Evolutionary conservation across 2,797 vertebrate species (phyloP).

Genomic region (Clarias fuscus): DNA sequence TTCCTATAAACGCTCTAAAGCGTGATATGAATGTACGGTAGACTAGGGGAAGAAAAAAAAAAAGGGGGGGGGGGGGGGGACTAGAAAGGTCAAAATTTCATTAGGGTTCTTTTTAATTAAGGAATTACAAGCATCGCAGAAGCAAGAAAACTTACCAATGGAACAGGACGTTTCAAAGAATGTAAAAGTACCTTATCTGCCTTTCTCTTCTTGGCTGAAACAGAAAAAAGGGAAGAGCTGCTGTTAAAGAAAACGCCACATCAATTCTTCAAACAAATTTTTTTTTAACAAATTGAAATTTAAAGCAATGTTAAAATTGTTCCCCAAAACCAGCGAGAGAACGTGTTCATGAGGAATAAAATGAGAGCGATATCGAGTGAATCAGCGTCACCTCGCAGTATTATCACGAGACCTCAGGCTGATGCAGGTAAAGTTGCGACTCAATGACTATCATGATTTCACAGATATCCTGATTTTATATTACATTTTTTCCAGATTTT

Average conservation of each 20-base stretch:
- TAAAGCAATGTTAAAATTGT: no score
- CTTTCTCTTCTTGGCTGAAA: conserved; percentile 93
- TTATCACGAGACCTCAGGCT: no score
- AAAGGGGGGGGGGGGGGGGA: background rate
- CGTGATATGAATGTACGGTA: background rate
- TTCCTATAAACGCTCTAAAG: background rate
- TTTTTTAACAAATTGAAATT: no score
- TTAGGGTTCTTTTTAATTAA: background rate
- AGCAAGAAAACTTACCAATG: conserved; percentile 44
- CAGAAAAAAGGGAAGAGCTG: conserved; percentile 33
- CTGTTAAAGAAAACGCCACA: background rate
- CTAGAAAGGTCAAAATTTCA: background rate
- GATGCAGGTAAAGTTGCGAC: no score
- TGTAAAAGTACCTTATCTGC: conserved; percentile 86
- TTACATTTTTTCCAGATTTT: no score
- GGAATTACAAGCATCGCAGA: conserved; percentile 3
- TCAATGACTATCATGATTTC: no score
- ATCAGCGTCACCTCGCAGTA: no score
- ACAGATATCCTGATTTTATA: no score
- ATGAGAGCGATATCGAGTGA: background rate
- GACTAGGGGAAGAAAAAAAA: background rate
- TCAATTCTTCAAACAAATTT: background rate
- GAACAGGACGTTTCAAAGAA: conserved; percentile 49
- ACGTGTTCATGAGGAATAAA: background rate
- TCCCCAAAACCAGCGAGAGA: background rate